A percentile compares a stretch with the other conserved stretches of the same genome.
These are phyloP conservation scores for Macrobrachium nipponense DNA, from an alignment of 1,140 invertebrate genomes.

Conservation along the genomic window DNA sequence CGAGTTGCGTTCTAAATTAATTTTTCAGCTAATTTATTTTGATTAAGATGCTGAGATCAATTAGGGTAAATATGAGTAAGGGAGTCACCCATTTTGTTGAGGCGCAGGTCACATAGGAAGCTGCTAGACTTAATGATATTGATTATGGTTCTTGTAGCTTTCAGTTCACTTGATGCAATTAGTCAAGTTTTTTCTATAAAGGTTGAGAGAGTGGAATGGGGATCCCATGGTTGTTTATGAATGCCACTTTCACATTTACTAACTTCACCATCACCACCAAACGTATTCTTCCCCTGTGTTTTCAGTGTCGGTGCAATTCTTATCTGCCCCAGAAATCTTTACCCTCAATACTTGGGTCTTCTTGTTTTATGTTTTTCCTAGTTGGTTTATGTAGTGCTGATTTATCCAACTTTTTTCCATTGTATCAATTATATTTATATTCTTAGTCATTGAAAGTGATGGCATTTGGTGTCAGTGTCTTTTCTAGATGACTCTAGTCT, in stretches of 20 bases:
- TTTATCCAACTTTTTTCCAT: slow-evolving; percentile 1
- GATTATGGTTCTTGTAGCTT: slow-evolving; percentile 54
- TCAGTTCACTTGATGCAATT: slow-evolving; percentile 45
- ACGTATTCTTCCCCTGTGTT: neutral
- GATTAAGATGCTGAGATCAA: slow-evolving; percentile 31
- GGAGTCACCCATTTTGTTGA: slow-evolving; percentile 61
- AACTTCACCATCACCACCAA: slow-evolving; percentile 22
- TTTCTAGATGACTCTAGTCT: neutral
- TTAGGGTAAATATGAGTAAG: slow-evolving; percentile 44
- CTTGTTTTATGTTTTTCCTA: slow-evolving; percentile 24
- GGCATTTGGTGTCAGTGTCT: too few relatives aligned
- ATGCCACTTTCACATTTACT: slow-evolving; percentile 53
- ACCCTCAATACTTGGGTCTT: slow-evolving; percentile 36
- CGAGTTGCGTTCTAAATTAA: slow-evolving; percentile 58
- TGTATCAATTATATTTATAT: neutral
- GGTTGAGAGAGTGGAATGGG: slow-evolving; percentile 57
- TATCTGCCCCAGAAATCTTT: slow-evolving; percentile 5
- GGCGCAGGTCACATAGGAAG: slow-evolving; percentile 62
- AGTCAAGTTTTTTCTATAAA: slow-evolving; percentile 36
- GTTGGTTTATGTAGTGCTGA: slow-evolving; percentile 17
- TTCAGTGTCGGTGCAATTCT: too few relatives aligned
- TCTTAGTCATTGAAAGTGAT: too few relatives aligned
- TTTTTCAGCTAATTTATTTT: slow-evolving; percentile 32
- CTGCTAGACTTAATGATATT: slow-evolving; percentile 49
- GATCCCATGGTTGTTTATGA: slow-evolving; percentile 51